Conservation (phyloP, 2,797 vertebrate genomes). For the Petrocephalus schoutedeni region DNA sequence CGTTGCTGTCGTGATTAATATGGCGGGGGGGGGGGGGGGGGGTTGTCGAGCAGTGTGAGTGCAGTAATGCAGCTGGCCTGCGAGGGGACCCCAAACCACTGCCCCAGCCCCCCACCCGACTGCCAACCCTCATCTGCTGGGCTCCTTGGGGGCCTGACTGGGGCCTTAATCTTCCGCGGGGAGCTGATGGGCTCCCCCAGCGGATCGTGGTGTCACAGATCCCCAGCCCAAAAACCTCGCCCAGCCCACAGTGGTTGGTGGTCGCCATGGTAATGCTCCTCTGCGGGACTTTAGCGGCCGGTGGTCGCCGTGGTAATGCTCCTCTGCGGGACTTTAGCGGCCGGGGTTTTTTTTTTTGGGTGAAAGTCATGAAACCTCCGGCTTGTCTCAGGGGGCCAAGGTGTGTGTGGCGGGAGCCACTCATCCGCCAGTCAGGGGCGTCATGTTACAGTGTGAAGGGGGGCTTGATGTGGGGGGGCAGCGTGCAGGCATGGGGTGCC, state of each 20-base stretch:
- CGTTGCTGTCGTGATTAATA: slow-evolving; percentile 55
- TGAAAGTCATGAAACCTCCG: background rate
- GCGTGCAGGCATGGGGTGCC: too few relatives aligned
- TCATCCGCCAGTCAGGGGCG: background rate
- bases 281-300: background rate
- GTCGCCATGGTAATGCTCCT: background rate
- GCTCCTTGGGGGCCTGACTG: background rate
- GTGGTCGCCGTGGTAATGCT: background rate
- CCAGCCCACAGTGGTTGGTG: background rate
- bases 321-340: background rate
- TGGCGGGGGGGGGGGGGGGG: slow-evolving; percentile 5
- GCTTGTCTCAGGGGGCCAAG: background rate
- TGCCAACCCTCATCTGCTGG: background rate
- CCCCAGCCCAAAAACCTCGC: background rate
- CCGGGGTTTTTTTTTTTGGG: background rate
- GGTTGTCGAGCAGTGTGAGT: slow-evolving; percentile 39
- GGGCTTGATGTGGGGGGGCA: background rate
- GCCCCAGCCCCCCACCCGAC: background rate
- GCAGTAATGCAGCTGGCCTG: slow-evolving; percentile 35
- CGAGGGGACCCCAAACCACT: background rate
- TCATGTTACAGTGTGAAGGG: background rate
- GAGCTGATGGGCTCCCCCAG: background rate
- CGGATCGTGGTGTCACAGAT: background rate
- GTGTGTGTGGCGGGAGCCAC: background rate
- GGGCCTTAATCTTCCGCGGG: background rate